Conservation (phyloP, 2,797 vertebrate species). For the Poeciliopsis paucimaculata region DNA sequence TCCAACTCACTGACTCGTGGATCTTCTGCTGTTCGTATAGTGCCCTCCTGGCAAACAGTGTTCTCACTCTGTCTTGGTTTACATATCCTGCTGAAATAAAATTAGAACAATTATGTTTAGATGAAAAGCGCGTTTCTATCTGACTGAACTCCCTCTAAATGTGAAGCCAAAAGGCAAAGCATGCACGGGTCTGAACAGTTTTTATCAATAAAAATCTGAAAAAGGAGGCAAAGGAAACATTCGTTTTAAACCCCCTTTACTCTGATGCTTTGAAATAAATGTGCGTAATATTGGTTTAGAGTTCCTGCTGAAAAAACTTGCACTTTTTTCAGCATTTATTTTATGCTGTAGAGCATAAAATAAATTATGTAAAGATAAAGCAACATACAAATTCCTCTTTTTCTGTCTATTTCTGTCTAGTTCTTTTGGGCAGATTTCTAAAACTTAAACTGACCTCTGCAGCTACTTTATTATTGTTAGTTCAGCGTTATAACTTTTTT, state of each 20-base stretch:
- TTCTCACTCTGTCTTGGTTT: constrained; percentile 40
- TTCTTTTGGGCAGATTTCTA: too few species aligned
- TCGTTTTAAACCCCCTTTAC: neutral
- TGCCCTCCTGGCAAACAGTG: constrained; percentile 68
- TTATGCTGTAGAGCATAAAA: too few species aligned
- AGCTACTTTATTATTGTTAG: too few species aligned
- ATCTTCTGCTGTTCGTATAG: constrained; percentile 53
- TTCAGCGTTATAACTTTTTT: neutral
- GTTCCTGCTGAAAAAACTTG: too few species aligned
- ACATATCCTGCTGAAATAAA: constrained; percentile 39
- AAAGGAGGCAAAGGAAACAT: neutral
- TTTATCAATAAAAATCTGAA: neutral
- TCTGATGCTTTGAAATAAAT: neutral
- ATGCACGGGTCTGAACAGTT: neutral
- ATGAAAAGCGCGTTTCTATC: neutral
- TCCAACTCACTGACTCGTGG: constrained; percentile 46
- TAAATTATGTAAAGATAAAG: too few species aligned
- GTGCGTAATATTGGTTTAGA: too few species aligned
- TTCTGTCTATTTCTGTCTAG: too few species aligned
- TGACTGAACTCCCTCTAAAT: neutral
- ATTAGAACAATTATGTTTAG: neutral
- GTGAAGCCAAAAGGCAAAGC: neutral
- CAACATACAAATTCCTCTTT: too few species aligned
- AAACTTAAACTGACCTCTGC: too few species aligned
- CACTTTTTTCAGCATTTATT: too few species aligned